Base-by-base conservation (phyloP, 2,888 invertebrate species). In the Cephonodes hylas region DNA sequence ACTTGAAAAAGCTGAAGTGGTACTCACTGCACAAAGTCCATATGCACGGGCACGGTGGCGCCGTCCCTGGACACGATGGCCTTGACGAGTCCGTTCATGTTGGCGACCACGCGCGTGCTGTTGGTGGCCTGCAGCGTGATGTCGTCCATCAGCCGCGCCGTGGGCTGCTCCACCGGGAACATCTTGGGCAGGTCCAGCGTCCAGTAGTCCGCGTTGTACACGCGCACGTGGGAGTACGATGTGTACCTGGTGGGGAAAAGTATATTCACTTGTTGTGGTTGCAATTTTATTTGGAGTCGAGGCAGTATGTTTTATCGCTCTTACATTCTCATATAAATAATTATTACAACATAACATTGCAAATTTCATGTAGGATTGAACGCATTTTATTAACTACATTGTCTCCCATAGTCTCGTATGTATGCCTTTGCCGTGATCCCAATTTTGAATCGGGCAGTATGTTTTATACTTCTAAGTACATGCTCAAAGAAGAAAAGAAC, bases 1-100 rank as follows among this genome's bases (percentile, higher is more conserved):
- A 45, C 76, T n/a, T n/a, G 4, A 22, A 25, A 20, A 44, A 8
- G 22, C 20, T n/a, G n/a, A n/a, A n/a, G n/a, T n/a, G 57, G 4
- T 2, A 93, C 94, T 93, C 93, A 96, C 93, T 95, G 95, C 0
- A 96, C 94, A 86, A 96, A 97, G 81, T 96, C 96, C 77, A 97
- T 93, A 76, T 96, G 96, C 0, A 96, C 93, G 0, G 96, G 90
- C 20, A 80, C 75, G 13, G 86, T 83, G 15, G 68, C 73, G 0
- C 90, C 91, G 6, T 79, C 80, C 0, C 78, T 66, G 0, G 84
- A 76, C 1, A 87, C 82, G 0, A 97, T 83, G 0, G 96, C 96
- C 81, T 97, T 97, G 27, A 97, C 84, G 22, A 97, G 86, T 0
- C 97, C 97, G 13, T 93, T 87, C 70, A 92, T 91, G 59, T 93